Base-by-base conservation (phyloP, 2,888 invertebrate genomes). In the Chydorus sphaericus region DNA sequence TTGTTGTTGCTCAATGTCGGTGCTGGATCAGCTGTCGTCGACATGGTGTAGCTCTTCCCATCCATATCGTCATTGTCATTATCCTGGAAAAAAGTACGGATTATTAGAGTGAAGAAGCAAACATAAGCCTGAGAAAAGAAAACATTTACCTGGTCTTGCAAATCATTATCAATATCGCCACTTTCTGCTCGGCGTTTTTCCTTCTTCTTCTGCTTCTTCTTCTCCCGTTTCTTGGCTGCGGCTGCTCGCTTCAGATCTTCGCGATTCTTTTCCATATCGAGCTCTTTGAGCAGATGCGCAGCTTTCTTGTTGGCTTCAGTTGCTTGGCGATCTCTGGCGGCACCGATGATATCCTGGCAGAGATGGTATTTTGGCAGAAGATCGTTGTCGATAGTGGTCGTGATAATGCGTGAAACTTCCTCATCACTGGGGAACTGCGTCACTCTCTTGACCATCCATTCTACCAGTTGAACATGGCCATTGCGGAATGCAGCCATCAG, bases 391-490 rank as follows among this genome's bases (percentile, higher is more conserved):
- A 83, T 89, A 60, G 93, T 81, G 3, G 93, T 92, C 56, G 86
- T 81, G 63, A 93, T 87, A 70, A 87, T 94, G 60, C 89, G 79
- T 31, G 83, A 83, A 82, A 93, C 89, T 73, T 94, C 94, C 67
- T 90, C 89, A 69, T 98, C 98, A 58, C 93, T 93, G 37, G 98
- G 98, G 71, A 96, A 98, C 70, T 98, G 98, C 56, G 87, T 87
- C 49, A 98, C 97, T 68, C 94, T 90, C 66, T 89, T 85, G 6
- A 98, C 98, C 88, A 98, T 92, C 91, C 93, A 97, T 68, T 96
- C 93, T 38, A 97, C 94, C 48, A 96, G 93, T 75, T 93, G 92
- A 10, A 88, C 83, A 72, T 94, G 93, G 26, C 94, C 98, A 70
- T 94, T 94, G 23, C 94, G 82, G 73, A 97, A 98, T 54, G 98